Base-by-base conservation (phyloP, 2,888 invertebrate species). In the Cryptus armator region DNA sequence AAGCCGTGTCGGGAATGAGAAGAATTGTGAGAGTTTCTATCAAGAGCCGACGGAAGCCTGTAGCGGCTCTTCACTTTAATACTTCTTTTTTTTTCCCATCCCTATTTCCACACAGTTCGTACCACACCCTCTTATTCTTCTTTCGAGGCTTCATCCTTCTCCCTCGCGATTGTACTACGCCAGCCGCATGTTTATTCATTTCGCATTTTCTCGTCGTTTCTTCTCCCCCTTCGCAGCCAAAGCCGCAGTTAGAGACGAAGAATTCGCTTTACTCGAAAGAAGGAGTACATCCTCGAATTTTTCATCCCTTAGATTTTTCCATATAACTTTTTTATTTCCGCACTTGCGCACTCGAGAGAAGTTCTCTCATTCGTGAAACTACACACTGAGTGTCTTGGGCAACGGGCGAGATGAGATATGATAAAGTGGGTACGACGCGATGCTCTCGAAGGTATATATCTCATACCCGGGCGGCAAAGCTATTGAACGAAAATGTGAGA, bases 171-270 rank as follows among this genome's bases (percentile, higher is more conserved):
- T 48, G 56, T 80, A 32, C 19, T 37, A 19, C 24, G 48, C 12
- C 24, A 24, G 59, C 46, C 74, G 68, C 75, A 71, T 80, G 83
- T 56, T 83, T 80, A 80, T 83, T 76, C 79, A 83, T 83, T 75
- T 79, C 12, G 32, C 6, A 64, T 48, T 68, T 75, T 37, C 37
- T 51, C 62, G 74, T 71, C 53, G 79, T 64, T 62, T 43, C 5
- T 19, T 46, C n/a, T 32, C 9, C 37, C 9, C 37, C 37, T 5
- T 37, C 37, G 6, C 37, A 1, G 5, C 7, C 53, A 71, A 80
- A 70, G 56, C 64, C 64, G 56, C 37, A 7, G n/a, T 37, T 51
- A 14, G n/a, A 59, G 24, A 10, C 46, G 16, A 16, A 6, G 10
- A 16, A 12, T 24, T 19, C 24, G 1, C 24, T 12, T 24, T 37